Evolutionary conservation across 2,113 vertebrate genomes (phyloP).

Genomic region (Pampusana beccarii): DNA sequence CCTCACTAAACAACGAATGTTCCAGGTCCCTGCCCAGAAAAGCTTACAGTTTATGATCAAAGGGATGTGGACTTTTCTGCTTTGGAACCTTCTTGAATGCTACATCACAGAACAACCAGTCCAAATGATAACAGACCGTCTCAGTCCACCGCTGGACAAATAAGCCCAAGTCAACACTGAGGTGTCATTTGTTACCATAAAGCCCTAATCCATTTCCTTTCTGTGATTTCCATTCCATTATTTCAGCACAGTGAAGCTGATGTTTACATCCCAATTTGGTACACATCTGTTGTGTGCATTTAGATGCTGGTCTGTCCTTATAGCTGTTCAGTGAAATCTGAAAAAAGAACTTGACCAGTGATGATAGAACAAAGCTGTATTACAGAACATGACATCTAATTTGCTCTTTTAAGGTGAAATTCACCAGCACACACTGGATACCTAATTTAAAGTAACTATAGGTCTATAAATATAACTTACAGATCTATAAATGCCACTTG

Average conservation of each 20-base stretch:
- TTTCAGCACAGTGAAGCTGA: not conserved
- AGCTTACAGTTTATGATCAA: not conserved
- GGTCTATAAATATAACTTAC: not conserved
- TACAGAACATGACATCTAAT: accelerated
- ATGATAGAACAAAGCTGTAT: accelerated
- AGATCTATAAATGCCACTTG: not conserved
- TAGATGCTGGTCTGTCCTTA: not conserved
- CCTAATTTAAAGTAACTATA: not conserved
- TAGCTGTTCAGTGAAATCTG: not conserved
- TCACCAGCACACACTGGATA: not conserved
- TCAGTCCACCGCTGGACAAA: not conserved
- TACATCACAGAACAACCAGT: not conserved
- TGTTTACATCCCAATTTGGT: not conserved
- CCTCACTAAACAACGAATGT: not conserved
- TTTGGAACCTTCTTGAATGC: not conserved
- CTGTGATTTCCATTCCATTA: not conserved
- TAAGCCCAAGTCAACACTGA: not conserved
- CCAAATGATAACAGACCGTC: not conserved
- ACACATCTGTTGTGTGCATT: not conserved
- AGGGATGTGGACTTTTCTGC: not conserved
- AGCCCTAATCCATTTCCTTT: not conserved
- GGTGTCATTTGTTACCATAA: not conserved
- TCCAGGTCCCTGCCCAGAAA: not conserved
- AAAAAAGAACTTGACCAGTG: not conserved
- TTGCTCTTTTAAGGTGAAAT: not conserved